Evolutionary conservation across 2,113 vertebrate genomes (phyloP).

Genomic region (Pitta sordida): DNA sequence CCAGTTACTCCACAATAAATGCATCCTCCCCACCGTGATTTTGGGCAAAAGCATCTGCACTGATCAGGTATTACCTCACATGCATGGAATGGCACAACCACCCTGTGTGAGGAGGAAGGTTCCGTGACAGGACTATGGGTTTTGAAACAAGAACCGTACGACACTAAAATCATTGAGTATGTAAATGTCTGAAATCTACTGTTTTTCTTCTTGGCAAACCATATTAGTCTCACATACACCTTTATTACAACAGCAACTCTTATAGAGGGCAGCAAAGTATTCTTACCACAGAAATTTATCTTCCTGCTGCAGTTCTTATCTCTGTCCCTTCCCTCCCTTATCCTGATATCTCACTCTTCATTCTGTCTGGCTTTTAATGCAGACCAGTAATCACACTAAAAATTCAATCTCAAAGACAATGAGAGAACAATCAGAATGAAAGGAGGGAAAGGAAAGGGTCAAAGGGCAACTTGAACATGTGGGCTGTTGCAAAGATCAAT

Average conservation of each 20-base stretch:
- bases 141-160: not conserved
- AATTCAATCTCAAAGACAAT: slow-evolving; percentile 81
- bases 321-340: slow-evolving; percentile 1
- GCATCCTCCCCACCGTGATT: not conserved
- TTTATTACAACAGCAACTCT: slow-evolving; percentile 75
- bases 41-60: not conserved
- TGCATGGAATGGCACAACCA: not conserved
- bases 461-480: slow-evolving; percentile 23
- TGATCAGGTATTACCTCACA: not conserved
- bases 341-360: slow-evolving; percentile 73
- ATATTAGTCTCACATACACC: slow-evolving; percentile 73
- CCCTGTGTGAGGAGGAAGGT: not conserved
- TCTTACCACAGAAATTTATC: slow-evolving; percentile 72
- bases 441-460: not conserved
- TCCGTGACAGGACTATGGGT: not conserved
- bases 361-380: slow-evolving; percentile 46
- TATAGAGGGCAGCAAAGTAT: slow-evolving; percentile 74
- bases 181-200: slow-evolving; percentile 44
- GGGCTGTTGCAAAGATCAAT: not conserved
- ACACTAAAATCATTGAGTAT: not conserved
- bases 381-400: slow-evolving; percentile 82
- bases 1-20: not conserved
- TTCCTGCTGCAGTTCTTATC: slow-evolving; percentile 77
- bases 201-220: slow-evolving; percentile 36
- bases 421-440: not conserved